These are phyloP conservation scores for Xylophagus ater DNA, from an alignment of 2,888 invertebrate genomes.

Conservation along the genomic window DNA sequence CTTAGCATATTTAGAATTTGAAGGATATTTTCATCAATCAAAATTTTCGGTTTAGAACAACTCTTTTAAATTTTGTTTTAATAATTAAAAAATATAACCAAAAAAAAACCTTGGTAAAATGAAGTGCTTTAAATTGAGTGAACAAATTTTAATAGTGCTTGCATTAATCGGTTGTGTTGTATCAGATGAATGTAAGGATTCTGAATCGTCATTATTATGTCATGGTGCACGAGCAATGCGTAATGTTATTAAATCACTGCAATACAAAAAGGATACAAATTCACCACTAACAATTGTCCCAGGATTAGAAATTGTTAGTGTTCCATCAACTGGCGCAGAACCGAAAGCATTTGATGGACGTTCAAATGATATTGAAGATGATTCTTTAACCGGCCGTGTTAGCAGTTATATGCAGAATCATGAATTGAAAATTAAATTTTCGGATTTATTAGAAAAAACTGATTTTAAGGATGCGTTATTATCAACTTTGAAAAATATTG, in stretches of 20 bases:
- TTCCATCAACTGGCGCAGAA: constrained; percentile 36
- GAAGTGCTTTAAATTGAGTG: too few relatives aligned
- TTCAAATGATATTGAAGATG: constrained; percentile 36
- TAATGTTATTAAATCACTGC: constrained; percentile 44
- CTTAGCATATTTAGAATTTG: not conserved
- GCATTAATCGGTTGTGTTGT: not conserved
- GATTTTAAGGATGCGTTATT: constrained; percentile 49
- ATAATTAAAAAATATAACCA: too few relatives aligned
- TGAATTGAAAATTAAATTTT: constrained; percentile 59
- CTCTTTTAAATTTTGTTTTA: too few relatives aligned
- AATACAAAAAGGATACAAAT: constrained; percentile 25
- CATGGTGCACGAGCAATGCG: constrained; percentile 43
- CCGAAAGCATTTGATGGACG: too few relatives aligned
- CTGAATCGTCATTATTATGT: constrained; percentile 38
- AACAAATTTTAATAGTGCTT: too few relatives aligned
- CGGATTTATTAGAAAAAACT: constrained; percentile 55
- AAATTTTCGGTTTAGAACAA: not conserved
- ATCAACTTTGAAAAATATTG: constrained; percentile 24
- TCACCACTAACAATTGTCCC: constrained; percentile 31
- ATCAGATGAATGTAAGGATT: constrained; percentile 23
- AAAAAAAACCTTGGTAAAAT: too few relatives aligned
- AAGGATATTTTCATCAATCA: not conserved
- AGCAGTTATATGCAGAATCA: constrained; percentile 59
- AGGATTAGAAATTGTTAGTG: constrained; percentile 34
- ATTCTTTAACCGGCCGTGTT: constrained; percentile 43